Conservation (phyloP, 1,140 invertebrate genomes). For the Drosophila ercepeae region DNA sequence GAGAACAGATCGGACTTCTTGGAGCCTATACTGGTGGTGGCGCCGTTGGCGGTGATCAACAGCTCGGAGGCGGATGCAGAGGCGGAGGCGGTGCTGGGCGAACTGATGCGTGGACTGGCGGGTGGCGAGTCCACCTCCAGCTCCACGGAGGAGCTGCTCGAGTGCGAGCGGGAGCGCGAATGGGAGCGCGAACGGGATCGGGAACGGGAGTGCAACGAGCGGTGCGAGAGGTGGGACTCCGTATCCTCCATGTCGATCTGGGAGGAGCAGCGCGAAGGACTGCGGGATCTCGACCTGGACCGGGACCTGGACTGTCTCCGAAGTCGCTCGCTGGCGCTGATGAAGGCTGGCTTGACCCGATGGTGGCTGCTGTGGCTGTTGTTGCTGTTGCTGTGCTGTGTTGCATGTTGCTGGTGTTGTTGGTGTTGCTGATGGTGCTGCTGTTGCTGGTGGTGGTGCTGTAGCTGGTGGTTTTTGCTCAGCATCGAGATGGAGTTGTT, state of each 20-base stretch:
- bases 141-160: constrained; percentile 88
- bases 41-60: constrained; percentile 57
- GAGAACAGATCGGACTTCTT: constrained; percentile 91
- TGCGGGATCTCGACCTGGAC: constrained; percentile 84
- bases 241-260: constrained; percentile 80
- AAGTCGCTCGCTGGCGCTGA: constrained; percentile 70
- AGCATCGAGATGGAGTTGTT: constrained; percentile 80
- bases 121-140: constrained; percentile 89
- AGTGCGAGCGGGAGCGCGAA: constrained; percentile 83
- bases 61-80: constrained; percentile 64
- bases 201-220: constrained; percentile 69
- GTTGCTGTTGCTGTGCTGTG: constrained; percentile 30
- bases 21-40: constrained; percentile 64
- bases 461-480: constrained; percentile 70
- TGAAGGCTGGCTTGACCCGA: constrained; percentile 42
- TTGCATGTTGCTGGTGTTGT: constrained; percentile 24
- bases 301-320: constrained; percentile 65
- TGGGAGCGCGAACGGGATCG: constrained; percentile 59
- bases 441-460: constrained; percentile 50
- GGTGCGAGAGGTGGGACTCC: constrained; percentile 54
- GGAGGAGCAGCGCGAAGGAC: constrained; percentile 84
- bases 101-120: constrained; percentile 80
- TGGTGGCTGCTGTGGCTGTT: constrained; percentile 4
- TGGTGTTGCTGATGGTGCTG: constrained; percentile 51
- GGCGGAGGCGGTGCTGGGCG: constrained; percentile 51